phyloP scores from a whole-genome alignment of 2,888 invertebrate genomes.

The Tortrix viridana region DNA sequence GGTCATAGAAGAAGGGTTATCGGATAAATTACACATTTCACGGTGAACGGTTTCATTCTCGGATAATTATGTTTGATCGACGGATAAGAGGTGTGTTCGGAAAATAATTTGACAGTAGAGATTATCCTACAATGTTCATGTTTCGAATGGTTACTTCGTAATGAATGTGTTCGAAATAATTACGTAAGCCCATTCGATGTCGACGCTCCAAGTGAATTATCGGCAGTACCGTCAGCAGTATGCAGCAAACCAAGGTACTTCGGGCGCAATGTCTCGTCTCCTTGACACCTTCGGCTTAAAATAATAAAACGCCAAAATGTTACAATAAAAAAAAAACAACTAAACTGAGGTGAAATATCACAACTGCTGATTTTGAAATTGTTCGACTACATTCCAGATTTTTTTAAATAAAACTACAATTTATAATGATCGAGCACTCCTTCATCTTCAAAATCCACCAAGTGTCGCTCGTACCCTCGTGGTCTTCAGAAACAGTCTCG shows the following conservation, averaged over 20 bases:
- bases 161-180: too few species aligned
- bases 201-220: too few species aligned
- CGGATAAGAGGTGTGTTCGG: conserved; percentile 8
- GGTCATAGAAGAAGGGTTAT: conserved; percentile 30
- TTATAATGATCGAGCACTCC: conserved; percentile 16
- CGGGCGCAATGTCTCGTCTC: too few species aligned
- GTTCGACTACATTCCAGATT: not conserved
- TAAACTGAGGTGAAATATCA: too few species aligned
- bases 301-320: too few species aligned
- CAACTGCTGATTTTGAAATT: not conserved
- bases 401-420: not conserved
- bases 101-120: conserved; percentile 2
- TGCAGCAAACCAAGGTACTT: too few species aligned
- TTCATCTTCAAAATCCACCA: not conserved
- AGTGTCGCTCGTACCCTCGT: conserved; percentile 17
- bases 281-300: too few species aligned
- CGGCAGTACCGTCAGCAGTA: too few species aligned
- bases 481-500: not conserved
- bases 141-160: not conserved
- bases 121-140: not conserved
- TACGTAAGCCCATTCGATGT: too few species aligned
- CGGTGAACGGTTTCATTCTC: conserved; percentile 25
- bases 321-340: too few species aligned
- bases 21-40: conserved; percentile 30
- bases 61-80: conserved; percentile 25